Conservation (phyloP, 2,888 invertebrate species). For the Pachymerium ferrugineum region DNA sequence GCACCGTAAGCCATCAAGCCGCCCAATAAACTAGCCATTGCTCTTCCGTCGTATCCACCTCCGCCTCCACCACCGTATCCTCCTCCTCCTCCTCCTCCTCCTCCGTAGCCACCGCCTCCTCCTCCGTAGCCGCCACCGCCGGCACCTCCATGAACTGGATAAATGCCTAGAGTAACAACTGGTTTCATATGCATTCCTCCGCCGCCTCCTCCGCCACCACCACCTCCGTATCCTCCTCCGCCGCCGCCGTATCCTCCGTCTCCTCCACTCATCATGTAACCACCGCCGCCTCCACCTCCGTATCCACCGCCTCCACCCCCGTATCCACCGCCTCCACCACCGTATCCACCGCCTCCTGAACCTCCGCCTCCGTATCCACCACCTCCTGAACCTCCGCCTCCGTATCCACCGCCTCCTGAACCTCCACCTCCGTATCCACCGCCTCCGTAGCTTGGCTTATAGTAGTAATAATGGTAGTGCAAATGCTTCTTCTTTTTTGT, state of each 20-base stretch:
- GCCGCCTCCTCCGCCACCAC: background rate
- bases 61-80: background rate
- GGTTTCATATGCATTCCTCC: constrained; percentile 2
- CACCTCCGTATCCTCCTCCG: background rate
- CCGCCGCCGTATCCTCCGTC: background rate
- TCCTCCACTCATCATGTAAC: background rate
- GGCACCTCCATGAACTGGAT: background rate
- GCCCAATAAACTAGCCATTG: background rate
- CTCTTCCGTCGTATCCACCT: background rate
- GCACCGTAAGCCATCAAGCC: background rate
- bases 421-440: background rate
- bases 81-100: background rate
- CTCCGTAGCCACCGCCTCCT: background rate
- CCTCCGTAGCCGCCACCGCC: background rate
- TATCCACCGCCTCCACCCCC: constrained; percentile 4
- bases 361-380: background rate
- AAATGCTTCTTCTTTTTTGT: background rate
- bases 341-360: background rate
- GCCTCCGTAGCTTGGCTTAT: background rate
- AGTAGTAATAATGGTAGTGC: constrained; percentile 2
- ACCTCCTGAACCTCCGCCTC: background rate
- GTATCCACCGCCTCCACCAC: background rate
- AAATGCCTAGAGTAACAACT: constrained; percentile 7
- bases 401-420: background rate
- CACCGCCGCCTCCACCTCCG: constrained; percentile 20